These are phyloP conservation scores for Pelecanus crispus DNA, from an alignment of 2,113 vertebrate species.

Conservation along the genomic window DNA sequence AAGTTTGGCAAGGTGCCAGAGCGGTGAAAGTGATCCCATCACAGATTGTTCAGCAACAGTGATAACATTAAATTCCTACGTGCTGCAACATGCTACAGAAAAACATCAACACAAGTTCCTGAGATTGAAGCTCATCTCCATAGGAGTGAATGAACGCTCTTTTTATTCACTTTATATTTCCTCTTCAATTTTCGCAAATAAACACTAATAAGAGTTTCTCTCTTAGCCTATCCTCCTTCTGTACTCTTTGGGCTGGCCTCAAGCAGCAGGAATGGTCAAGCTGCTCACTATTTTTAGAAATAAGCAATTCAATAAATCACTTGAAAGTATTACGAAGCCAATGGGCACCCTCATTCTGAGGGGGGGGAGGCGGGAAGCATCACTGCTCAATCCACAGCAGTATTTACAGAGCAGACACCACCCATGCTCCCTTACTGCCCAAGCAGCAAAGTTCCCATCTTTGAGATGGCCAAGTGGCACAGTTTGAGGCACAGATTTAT, in stretches of 20 bases:
- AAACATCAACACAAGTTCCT: neutral
- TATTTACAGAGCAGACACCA: neutral
- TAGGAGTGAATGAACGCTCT: neutral
- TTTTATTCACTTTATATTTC: neutral
- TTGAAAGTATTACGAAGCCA: slow-evolving; percentile 7
- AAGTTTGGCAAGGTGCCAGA: neutral
- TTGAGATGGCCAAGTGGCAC: neutral
- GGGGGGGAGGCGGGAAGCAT: too few relatives aligned
- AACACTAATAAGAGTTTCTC: neutral
- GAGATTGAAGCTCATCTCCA: neutral
- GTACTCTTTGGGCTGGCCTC: neutral
- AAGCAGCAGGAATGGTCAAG: neutral
- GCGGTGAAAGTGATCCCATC: neutral
- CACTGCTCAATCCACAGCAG: neutral
- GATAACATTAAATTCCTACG: neutral
- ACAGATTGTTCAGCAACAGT: neutral
- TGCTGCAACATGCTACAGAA: neutral
- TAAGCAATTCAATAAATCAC: neutral
- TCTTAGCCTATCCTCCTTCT: neutral
- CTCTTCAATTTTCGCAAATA: neutral
- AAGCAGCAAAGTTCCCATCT: neutral
- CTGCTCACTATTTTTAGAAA: slow-evolving; percentile 14
- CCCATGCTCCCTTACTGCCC: neutral
- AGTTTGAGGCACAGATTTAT: neutral
- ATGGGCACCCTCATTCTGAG: neutral